Evolutionary conservation across 2,797 vertebrate species (phyloP), one percentile per base, ranked within the genome.

Genomic region (Chiroxiphia lanceolata): DNA sequence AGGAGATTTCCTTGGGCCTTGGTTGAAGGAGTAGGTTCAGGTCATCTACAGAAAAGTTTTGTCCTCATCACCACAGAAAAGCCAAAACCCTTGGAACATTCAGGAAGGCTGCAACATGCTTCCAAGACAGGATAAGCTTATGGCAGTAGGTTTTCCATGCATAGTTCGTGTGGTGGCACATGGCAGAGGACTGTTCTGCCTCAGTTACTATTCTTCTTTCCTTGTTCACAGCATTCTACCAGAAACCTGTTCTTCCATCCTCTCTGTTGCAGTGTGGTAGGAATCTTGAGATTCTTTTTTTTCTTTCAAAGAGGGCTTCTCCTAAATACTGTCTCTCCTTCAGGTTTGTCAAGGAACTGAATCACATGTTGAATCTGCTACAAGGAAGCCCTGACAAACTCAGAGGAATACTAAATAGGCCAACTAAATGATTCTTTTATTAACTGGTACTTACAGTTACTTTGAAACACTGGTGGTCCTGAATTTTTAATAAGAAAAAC

Each of bases 211-310:
- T 20, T 21, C 4, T 5, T 47, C 26, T 64, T 65, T 79, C 13
- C 40, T 60, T 20, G 3, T 85, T 78, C 13, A 29, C 26, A 78
- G 7, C 22, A 19, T 76, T 93, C 33, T 87, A 9, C 19, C 11
- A 71, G 50, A 81, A 71, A 56, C 25, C 3, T 36, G 9, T n/a
- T 57, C 40, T 68, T 74, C n/a, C 4, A 4, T 75, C 20, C 14
- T 80, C 15, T 53, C n/a, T 72, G 2, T 70, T 89, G 20, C 0
- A 1, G 44, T 4, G 2, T 47, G 56, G n/a, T 2, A 2, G 34
- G 59, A 93, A 11, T 40, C 23, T 33, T 14, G 6, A 70, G 15
- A 22, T 33, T 27, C 0, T 56, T 48, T 51, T 65, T 57, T 10
- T 71, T 79, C 33, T 71, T 64, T 71, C 13, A 51, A 27, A 36